Base-by-base conservation (phyloP, 2,888 invertebrate genomes). In the Ornithoptera alexandrae region DNA sequence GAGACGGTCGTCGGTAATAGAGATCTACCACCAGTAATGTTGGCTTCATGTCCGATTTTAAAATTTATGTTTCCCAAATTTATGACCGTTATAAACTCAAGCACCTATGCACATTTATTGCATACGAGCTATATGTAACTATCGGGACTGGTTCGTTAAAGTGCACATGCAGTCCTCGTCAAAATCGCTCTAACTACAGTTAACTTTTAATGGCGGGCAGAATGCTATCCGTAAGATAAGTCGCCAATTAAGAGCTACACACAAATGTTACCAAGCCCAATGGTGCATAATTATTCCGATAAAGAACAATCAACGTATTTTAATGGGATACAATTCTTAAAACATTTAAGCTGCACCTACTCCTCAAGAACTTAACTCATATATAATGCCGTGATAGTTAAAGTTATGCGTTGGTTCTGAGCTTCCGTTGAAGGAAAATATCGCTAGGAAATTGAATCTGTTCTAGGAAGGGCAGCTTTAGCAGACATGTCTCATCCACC, bases 241-340 rank as follows among this genome's bases (percentile, higher is more conserved):
- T 59, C 59, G 61, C 61, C 61, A 62, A 62, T 62, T 62, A 46
- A 62, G n/a, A 36, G 39, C 61, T 30, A 24, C 22, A 59, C 59
- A 24, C 59, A 59, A 59, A 20, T 24, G 59, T 24, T 59, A 59
- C 24, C 5, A 50, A 50, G 50, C 12, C 17, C 17, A 50, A 50
- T 50, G 18, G 5, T 15, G 17, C 50, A 50, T 50, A 50, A 15
- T 15, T 50, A 15, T 50, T 15, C 15, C 12, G 12, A 17, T 50
- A 50, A 50, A 15, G 15, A 5, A 17, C 5, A 18, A 17, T 50
- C 17, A 50, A 50, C 50, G 15, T 50, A 17, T 50, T 50, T 0
- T 17, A 50, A 15, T 50, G 10, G 17, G 5, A 18, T 46, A 50
- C 50, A 17, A 12, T 50, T 39, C 8, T 8, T 10, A 39, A 39